phyloP scores from a whole-genome alignment of 2,888 invertebrate genomes.

The Aphodius sticticus region DNA sequence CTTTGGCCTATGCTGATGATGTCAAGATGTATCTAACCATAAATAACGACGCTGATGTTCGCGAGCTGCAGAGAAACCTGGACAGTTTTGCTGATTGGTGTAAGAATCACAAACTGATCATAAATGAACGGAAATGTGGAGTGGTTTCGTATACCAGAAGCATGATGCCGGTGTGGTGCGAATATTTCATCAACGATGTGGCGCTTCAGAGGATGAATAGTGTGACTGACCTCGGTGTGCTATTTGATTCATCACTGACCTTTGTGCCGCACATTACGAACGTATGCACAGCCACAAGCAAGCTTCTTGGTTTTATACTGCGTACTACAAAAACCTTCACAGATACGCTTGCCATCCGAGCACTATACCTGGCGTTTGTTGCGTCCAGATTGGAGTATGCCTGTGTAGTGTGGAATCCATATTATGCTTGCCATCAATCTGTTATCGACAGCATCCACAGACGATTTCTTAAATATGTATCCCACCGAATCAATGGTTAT shows the following conservation, averaged over 20 bases:
- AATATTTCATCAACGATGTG: not conserved
- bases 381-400: not conserved
- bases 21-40: slow-evolving; percentile 20
- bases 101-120: not conserved
- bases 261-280: not conserved
- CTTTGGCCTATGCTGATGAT: slow-evolving; percentile 32
- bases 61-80: slow-evolving; percentile 9
- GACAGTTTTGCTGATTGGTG: not conserved
- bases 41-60: not conserved
- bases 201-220: not conserved
- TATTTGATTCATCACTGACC: slow-evolving; percentile 6
- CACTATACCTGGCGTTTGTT: not conserved
- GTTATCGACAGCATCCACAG: not conserved
- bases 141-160: slow-evolving; percentile 4
- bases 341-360: not conserved
- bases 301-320: not conserved
- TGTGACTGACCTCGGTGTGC: not conserved
- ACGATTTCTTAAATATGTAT: not conserved
- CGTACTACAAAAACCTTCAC: not conserved
- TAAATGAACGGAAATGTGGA: not conserved
- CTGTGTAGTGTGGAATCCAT: not conserved
- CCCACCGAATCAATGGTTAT: not conserved
- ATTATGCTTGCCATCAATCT: not conserved
- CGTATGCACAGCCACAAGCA: not conserved
- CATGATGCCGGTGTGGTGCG: not conserved